Conservation (phyloP, 2,888 invertebrate genomes). For the Chelonus formosanus region DNA sequence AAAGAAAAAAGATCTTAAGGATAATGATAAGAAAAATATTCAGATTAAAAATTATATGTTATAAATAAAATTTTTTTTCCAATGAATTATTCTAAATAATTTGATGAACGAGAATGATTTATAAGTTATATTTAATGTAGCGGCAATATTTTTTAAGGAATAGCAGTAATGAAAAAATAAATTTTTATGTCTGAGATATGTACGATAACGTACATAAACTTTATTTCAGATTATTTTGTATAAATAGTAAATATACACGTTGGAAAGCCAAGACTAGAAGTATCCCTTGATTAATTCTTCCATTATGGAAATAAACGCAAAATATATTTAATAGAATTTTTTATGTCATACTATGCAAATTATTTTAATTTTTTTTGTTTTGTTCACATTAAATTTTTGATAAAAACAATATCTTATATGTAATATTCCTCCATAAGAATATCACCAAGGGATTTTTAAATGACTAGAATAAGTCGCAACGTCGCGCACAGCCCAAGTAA, state of each 20-base stretch:
- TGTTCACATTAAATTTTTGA: constrained; percentile 46
- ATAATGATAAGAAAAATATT: background rate
- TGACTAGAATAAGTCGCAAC: constrained; percentile 49
- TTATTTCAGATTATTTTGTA: constrained; percentile 45
- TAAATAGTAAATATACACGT: constrained; percentile 46
- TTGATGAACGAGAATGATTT: too few species aligned
- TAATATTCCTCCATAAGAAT: constrained; percentile 7
- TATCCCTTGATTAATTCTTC: constrained; percentile 18
- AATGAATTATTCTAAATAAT: too few species aligned
- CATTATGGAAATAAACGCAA: constrained; percentile 1
- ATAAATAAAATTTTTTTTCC: too few species aligned
- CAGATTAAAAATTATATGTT: background rate
- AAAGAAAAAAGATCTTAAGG: background rate
- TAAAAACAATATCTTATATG: constrained; percentile 37
- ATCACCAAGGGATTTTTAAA: constrained; percentile 41
- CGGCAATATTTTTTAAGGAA: background rate
- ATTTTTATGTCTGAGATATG: constrained; percentile 39
- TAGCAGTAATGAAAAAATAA: background rate
- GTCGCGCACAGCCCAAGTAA: constrained; percentile 56
- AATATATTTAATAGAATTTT: too few species aligned
- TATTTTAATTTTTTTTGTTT: constrained; percentile 15
- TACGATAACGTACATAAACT: constrained; percentile 44
- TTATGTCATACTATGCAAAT: background rate
- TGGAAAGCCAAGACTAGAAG: constrained; percentile 43
- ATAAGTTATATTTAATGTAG: too few species aligned